Base-by-base conservation (phyloP, 2,888 invertebrate species). In the Pollenia amentaria region DNA sequence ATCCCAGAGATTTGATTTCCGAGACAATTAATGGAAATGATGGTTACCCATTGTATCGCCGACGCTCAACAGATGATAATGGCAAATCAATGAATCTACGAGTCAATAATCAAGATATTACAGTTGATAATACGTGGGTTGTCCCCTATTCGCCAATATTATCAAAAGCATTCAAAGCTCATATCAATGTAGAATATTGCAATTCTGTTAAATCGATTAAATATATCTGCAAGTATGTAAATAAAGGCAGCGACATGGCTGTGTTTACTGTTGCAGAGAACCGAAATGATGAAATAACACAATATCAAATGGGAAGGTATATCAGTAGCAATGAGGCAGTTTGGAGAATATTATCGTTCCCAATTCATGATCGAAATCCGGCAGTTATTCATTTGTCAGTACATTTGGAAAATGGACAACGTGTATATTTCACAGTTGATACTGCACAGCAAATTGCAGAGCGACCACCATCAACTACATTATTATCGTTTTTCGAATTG, bases 261-360 rank as follows among this genome's bases (percentile, higher is more conserved):
- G n/a, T 38, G 3, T 73, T 48, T 46, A 53, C 18, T 46, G 46
- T 60, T 44, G 16, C 44, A 29, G n/a, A 40, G 11, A 73, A 73
- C 10, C 1, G 3, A 53, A 16, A 70, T 12, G 80, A 85, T 42
- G 79, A 80, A 76, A 76, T 85, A 12, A 62, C 42, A n/a, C 75
- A 70, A 9, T 80, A 62, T 75, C 84, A 89, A 85, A 80, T 85
- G 70, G 88, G 87, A 12, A 75, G 91, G 16, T 91, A 91, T 51
- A 53, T 82, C 11, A 75, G 75, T 12, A 60, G 82, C 51, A 82
- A 82, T 48, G 82, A 75, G 57, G 84, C 83, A 60, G 40, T 87
- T 48, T 89, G 87, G 88, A 48, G 85, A n/a, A 88, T 89, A 21
- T 87, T 80, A 18, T 46, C 48, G 12, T 72, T 80, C 21, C 48